Conservation (phyloP, 2,797 vertebrate species). For the Otolemur crassicaudatus region DNA sequence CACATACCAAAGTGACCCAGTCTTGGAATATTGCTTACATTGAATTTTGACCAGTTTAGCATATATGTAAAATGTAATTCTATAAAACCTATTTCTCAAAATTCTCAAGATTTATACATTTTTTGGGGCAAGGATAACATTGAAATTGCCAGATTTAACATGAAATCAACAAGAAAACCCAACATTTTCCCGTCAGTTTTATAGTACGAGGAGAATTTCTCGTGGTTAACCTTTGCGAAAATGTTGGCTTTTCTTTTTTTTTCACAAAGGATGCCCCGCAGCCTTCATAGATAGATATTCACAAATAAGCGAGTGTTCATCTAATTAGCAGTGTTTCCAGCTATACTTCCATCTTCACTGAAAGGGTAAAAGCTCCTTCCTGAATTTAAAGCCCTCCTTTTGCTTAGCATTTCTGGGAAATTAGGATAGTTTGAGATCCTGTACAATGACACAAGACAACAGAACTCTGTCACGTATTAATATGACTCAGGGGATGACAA, state of each 20-base stretch:
- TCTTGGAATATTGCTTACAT: not conserved
- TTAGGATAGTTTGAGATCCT: slow-evolving; percentile 60
- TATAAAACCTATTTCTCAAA: not conserved
- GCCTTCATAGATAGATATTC: not conserved
- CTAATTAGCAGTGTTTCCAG: slow-evolving; percentile 16
- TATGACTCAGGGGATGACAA: not conserved
- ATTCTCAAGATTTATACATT: not conserved
- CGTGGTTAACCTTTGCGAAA: not conserved
- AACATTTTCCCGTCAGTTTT: not conserved
- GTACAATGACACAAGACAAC: slow-evolving; percentile 64
- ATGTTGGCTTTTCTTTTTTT: not conserved
- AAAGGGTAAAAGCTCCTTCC: slow-evolving; percentile 33
- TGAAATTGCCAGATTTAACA: not conserved
- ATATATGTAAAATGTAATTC: not conserved
- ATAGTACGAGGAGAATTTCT: not conserved
- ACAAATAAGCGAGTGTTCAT: slow-evolving; percentile 17
- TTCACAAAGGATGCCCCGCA: not conserved
- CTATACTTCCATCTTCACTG: not conserved
- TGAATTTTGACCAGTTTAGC: not conserved
- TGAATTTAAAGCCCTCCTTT: slow-evolving; percentile 9
- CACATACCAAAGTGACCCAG: not conserved
- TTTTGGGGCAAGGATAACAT: not conserved
- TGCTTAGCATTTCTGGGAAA: slow-evolving; percentile 62
- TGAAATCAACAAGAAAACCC: not conserved
- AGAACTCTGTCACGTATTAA: slow-evolving; percentile 57